Evolutionary conservation across 2,113 vertebrate species (phyloP).

Genomic region (Myotis lucifugus): DNA sequence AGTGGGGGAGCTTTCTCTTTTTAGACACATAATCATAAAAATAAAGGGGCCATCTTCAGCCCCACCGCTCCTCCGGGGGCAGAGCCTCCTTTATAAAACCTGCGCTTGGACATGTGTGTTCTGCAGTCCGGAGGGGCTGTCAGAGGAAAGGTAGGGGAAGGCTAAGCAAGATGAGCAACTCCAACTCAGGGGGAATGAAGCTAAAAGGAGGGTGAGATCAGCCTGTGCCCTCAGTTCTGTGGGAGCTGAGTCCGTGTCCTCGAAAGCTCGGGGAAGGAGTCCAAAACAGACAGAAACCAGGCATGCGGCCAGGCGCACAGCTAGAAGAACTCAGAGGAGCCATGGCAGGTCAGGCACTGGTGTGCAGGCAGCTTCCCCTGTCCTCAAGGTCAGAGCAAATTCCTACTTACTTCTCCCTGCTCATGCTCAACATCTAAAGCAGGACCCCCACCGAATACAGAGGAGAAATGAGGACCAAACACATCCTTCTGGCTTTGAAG

Average conservation of each 20-base stretch:
- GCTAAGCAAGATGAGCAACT: not conserved
- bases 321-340: slow-evolving; percentile 6
- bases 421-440: not conserved
- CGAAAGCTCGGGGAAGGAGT: slow-evolving; percentile 48
- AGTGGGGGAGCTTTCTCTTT: not conserved
- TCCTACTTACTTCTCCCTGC: not conserved
- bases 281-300: slow-evolving; percentile 49
- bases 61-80: not conserved
- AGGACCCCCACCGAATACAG: slow-evolving; percentile 22
- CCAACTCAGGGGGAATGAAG: not conserved
- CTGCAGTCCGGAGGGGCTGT: not conserved
- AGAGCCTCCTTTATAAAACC: not conserved
- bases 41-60: not conserved
- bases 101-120: not conserved
- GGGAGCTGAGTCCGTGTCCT: not conserved
- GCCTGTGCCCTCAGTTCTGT: not conserved
- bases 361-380: not conserved
- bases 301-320: slow-evolving; percentile 43
- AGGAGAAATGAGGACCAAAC: not conserved
- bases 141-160: not conserved
- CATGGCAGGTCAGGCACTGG: not conserved
- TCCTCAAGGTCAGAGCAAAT: slow-evolving; percentile 58
- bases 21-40: not conserved
- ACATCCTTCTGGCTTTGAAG: not conserved
- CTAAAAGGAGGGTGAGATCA: not conserved